phyloP scores from a whole-genome alignment of 2,797 vertebrate species.

The Spinibarbus caldwelli region DNA sequence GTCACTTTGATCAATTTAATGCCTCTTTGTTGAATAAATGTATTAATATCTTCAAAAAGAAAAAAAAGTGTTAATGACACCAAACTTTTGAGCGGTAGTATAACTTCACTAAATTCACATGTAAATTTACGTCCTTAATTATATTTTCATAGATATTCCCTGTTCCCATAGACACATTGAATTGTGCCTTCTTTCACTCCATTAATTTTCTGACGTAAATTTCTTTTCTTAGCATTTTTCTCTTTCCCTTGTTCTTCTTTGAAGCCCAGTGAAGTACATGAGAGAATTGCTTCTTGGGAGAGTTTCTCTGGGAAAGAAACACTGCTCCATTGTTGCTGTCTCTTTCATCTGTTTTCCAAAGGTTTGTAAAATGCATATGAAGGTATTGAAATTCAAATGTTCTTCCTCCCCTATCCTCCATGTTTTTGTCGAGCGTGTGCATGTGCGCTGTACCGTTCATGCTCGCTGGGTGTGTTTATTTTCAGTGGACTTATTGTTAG shows the following conservation, averaged over 20 bases:
- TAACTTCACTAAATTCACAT: conserved; percentile 73
- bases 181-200: conserved; percentile 77
- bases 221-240: conserved; percentile 51
- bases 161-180: conserved; percentile 89
- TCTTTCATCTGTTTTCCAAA: conserved; percentile 80
- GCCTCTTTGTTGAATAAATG: not conserved
- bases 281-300: conserved; percentile 61
- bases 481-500: conserved; percentile 38
- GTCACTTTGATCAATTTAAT: not conserved
- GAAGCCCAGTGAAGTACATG: conserved; percentile 80
- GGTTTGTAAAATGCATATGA: conserved; percentile 74
- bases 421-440: conserved; percentile 55
- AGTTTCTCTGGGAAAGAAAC: conserved; percentile 73
- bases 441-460: conserved; percentile 35
- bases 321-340: conserved; percentile 73
- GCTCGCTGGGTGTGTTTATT: conserved; percentile 45
- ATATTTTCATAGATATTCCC: conserved; percentile 72
- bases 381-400: conserved; percentile 74
- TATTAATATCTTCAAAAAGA: not conserved
- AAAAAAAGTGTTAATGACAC: not conserved
- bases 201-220: conserved; percentile 51
- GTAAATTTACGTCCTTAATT: conserved; percentile 70
- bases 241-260: conserved; percentile 62
- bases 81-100: not conserved
- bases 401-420: conserved; percentile 64